These are phyloP conservation scores for Lasioglossum leucozonium DNA, from an alignment of 2,888 invertebrate species.

Conservation along the genomic window DNA sequence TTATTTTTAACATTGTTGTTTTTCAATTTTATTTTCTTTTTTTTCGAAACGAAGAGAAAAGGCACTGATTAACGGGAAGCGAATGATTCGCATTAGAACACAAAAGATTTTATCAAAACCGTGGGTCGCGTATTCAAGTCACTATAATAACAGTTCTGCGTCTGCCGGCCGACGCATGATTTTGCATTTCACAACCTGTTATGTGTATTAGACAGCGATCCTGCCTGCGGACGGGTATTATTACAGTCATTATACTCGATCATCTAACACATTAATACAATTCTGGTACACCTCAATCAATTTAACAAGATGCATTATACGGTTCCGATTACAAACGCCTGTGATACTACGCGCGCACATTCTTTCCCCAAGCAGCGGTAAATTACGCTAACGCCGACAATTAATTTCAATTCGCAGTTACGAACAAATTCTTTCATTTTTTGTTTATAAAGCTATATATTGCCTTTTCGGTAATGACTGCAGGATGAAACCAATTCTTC, in stretches of 20 bases:
- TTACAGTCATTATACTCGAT: conserved; percentile 6
- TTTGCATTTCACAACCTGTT: conserved; percentile 5
- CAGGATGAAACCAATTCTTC: not conserved
- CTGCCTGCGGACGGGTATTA: not conserved
- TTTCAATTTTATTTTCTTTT: not conserved
- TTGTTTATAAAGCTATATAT: not conserved
- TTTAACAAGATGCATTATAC: conserved; percentile 8
- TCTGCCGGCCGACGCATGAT: not conserved
- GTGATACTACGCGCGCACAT: not conserved
- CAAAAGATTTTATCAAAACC: not conserved
- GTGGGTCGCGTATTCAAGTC: not conserved
- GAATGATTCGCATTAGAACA: not conserved
- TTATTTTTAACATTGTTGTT: not conserved
- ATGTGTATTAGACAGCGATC: not conserved
- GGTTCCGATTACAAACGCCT: not conserved
- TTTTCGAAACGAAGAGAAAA: not conserved
- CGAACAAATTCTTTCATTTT: not conserved
- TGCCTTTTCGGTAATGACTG: not conserved
- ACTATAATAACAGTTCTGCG: not conserved
- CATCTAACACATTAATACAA: not conserved
- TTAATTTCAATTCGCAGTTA: not conserved
- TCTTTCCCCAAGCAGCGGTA: not conserved
- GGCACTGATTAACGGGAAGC: not conserved
- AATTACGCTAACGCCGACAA: not conserved
- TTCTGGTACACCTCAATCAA: not conserved